A percentile compares a stretch with the other conserved stretches of the same genome.
phyloP scores from a whole-genome alignment of 2,113 vertebrate species.

The Camelus bactrianus region DNA sequence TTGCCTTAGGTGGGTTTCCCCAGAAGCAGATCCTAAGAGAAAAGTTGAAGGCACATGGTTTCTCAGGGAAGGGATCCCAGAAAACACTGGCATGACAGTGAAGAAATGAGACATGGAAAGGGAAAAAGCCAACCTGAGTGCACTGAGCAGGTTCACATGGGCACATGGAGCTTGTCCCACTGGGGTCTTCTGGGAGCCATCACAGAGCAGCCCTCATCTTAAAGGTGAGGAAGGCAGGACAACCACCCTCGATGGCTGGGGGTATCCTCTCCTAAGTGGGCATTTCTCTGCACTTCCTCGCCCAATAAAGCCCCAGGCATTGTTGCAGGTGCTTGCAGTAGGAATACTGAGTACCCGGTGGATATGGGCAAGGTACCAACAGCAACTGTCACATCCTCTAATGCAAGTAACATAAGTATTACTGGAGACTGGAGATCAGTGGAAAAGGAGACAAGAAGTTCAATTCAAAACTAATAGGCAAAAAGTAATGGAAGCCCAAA shows the following conservation, averaged over 20 bases:
- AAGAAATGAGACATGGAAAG: not conserved
- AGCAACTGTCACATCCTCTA: not conserved
- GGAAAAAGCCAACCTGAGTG: not conserved
- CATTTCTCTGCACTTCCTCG: not conserved
- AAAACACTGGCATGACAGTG: not conserved
- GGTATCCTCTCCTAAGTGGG: not conserved
- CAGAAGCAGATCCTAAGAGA: not conserved
- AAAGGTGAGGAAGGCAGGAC: not conserved
- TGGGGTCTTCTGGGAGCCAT: not conserved
- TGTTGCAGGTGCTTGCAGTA: fast-evolving
- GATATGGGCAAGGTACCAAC: not conserved
- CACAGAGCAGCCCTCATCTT: too few species aligned
- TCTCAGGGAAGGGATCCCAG: not conserved
- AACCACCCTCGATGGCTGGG: not conserved
- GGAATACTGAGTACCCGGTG: not conserved
- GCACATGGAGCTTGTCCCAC: not conserved
- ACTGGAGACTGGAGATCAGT: not conserved
- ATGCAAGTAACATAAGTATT: not conserved
- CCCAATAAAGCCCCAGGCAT: not conserved
- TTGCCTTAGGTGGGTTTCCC: not conserved
- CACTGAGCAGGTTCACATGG: not conserved
- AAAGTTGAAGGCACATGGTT: not conserved
- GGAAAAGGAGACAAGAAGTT: not conserved
- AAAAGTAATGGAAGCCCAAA: too few species aligned
- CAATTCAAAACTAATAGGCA: not conserved